Evolutionary conservation across 2,113 vertebrate species (phyloP).

Genomic region (Microcebus murinus): DNA sequence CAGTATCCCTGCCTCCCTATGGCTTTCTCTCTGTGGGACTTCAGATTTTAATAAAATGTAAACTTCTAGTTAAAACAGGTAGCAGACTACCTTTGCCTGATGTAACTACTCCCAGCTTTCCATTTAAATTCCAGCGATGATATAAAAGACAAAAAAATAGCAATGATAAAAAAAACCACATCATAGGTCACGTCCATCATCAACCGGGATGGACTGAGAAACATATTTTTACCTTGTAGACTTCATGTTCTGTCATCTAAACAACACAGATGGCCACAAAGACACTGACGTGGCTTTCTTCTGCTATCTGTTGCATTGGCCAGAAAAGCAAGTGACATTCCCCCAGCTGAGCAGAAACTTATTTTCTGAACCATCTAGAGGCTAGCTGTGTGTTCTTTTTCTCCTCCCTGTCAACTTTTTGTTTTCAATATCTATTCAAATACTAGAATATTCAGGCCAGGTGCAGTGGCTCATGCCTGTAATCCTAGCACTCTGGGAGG

Average conservation of each 20-base stretch:
- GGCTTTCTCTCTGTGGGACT: not conserved
- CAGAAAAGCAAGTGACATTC: constrained; percentile 41
- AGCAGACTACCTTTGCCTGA: not conserved
- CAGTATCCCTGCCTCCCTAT: not conserved
- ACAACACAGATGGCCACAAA: not conserved
- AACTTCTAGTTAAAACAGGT: not conserved
- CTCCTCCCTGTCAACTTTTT: not conserved
- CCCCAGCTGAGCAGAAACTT: not conserved
- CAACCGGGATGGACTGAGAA: not conserved
- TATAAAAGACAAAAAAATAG: not conserved
- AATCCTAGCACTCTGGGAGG: too few relatives aligned
- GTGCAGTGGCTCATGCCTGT: too few relatives aligned
- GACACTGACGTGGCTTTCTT: not conserved
- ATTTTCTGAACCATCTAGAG: not conserved
- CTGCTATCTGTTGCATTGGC: not conserved
- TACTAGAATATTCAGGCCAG: not conserved
- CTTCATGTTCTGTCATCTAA: not conserved
- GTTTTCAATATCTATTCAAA: constrained; percentile 32
- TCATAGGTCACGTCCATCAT: not conserved
- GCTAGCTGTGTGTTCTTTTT: not conserved
- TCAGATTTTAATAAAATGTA: constrained; percentile 6
- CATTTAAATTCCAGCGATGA: not conserved
- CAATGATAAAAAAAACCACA: not conserved
- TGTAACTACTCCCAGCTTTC: not conserved
- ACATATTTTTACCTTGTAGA: not conserved